Evolutionary conservation across 2,113 vertebrate species (phyloP), one percentile per base, ranked within the genome.

Genomic region (Artemisiospiza belli): DNA sequence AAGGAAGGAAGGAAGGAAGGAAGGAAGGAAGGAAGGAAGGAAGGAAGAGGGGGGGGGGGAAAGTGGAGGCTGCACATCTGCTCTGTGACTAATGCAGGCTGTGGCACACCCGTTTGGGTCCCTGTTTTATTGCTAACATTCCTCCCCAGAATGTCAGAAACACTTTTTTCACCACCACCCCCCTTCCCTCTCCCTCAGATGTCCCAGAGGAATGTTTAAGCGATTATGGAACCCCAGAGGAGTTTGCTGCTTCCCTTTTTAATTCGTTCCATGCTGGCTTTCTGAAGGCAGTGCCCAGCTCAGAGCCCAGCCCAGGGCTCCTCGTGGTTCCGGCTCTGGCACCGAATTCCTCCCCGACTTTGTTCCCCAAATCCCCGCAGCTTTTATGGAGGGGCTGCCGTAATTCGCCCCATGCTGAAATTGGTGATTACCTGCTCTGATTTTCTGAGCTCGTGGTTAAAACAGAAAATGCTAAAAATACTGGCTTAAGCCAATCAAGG

Each of bases 171-270:
- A 46, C 46, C 49, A 49, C 13, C 47, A 25, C 21, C 35, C 33
- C 20, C 35, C 6, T 61, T 54, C 23, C 59, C 80, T 49, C 58
- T 90, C 39, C 62, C 31, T 92, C 95, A 92, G 74, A 74, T 47
- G 84, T 81, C 95, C 73, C 92, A 37, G 70, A 94, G 97, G 94
- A 94, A 83, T 72, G 96, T 89, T 92, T 61, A 62, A 82, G 90
- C 55, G 52, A 57, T 73, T 68, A 83, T 8, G 61, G 85, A 89
- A 52, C 57, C 94, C 95, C 96, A 35, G 43, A 79, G 94, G 91
- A 72, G 87, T 80, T 57, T 33, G 80, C 49, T 7, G 24, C 64
- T 94, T 96, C 96, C 96, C 87, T 51, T 90, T 58, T 72, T 74
- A 87, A 79, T 81, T 74, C 37, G 33, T 90, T 93, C 94, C 33